Base-by-base conservation (phyloP, 1,140 invertebrate species). In the Bombus sylvicola region DNA sequence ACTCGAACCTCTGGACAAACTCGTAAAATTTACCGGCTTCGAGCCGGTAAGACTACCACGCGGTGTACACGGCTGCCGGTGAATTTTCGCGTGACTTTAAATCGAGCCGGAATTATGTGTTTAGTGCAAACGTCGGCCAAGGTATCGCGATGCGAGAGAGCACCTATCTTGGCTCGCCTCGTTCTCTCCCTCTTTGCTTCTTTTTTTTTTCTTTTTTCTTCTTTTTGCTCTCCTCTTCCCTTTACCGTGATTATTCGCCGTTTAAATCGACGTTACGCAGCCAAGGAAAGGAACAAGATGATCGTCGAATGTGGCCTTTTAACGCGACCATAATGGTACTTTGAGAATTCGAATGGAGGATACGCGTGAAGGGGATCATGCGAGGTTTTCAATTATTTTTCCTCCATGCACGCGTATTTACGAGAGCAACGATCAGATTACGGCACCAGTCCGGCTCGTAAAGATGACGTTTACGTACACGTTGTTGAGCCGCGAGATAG, bases 1-100 rank as follows among this genome's bases (percentile, higher is more conserved):
- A 90, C 89, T 90, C 89, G 88, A 89, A 85, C 89, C 89, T 90
- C 82, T 90, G 89, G 89, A 90, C 89, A 90, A 90, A 90, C 89
- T 90, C 89, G 88, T 90, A 90, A 90, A 90, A 87, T 89, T 83
- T 69, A 76, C 76, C 84, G 88, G 81, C 84, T 81, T 64, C 77
- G 81, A 71, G 80, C 81, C 78, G 88, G 72, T 34, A 41, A 59
- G 74, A n/a, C 83, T 66, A 57, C 47, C 64, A 28, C 87, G 34
- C 43, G 47, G 75, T 31, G 37, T 57, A 43, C 53, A 41, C 74
- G 41, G 68, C 62, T 72, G 53, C 71, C 80, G 66, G 34, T 53
- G 79, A 74, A 75, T 81, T 85, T 86, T 85, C 77, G 81, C 81
- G 80, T 71, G 81, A 83, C 81, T 77, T 76, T 68, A 66, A 82